Evolutionary conservation across 2,888 invertebrate genomes (phyloP), one percentile per base, ranked within the genome.

Genomic region (Taphrorychus bicolor): DNA sequence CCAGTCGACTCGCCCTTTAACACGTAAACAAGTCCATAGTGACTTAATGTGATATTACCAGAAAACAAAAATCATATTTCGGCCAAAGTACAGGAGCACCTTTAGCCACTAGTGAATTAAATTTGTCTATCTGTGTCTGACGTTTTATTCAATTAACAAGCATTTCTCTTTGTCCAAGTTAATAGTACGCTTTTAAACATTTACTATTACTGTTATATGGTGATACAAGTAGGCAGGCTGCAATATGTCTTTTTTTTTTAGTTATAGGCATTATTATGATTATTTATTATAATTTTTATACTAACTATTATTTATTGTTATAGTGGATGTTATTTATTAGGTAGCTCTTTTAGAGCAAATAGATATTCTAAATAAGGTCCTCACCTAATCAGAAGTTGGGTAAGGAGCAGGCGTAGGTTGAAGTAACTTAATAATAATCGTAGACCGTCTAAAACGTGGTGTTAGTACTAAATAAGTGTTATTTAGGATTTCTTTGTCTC

Each of bases 291-390:
- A 57, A 22, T 61, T 54, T 61, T 56, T 56, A 32, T 62, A 56
- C 32, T 48, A n/a, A n/a, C 53, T 53, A 53, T 57, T 59, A 58
- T 59, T 64, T 41, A 51, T 64, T 65, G 65, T 65, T 65, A 65
- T 65, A 59, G 53, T 65, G 48, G 54, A 59, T 65, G 59, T 58
- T 59, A 11, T 54, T 19, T 7, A 32, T 32, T 32, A 32, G n/a
- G n/a, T n/a, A 48, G 7, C 7, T 48, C 17, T 48, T 62, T 24
- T 48, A 24, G 9, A 17, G 5, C 17, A 2, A 14, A 14, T 2
- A 16, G n/a, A 14, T 48, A 48, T 48, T 48, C 2, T 1, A 17
- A 48, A n/a, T 32, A 9, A 32, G 32, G 32, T 3, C 32, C 32
- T 32, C 11, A 32, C 32, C 11, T 7, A 23, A 42, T 18, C 11